Evolutionary conservation across 2,888 invertebrate species (phyloP).

Genomic region (Shargacucullia verbasci): DNA sequence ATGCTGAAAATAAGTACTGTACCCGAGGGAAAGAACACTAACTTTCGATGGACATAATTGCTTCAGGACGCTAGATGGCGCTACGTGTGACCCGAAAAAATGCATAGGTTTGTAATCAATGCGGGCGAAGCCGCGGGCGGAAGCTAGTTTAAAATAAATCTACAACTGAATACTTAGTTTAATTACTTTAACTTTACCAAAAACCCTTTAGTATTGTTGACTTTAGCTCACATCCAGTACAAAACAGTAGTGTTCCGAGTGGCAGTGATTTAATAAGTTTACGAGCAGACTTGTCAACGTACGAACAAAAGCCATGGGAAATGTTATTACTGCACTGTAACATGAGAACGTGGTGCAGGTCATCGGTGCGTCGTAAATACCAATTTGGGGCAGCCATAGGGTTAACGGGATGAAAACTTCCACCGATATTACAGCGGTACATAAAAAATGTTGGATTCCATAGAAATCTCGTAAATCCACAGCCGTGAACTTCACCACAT

Average conservation of each 20-base stretch:
- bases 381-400: slow-evolving; percentile 63
- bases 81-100: no score
- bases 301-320: slow-evolving; percentile 68
- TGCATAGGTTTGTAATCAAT: no score
- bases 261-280: slow-evolving; percentile 67
- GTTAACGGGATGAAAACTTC: slow-evolving; percentile 34
- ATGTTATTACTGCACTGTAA: slow-evolving; percentile 65
- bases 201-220: slow-evolving; percentile 34
- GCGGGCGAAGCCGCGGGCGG: no score
- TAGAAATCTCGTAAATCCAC: neutral
- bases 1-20: no score
- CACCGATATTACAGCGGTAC: neutral
- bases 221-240: slow-evolving; percentile 21
- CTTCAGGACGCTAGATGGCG: no score
- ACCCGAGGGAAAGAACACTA: no score
- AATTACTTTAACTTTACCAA: no score
- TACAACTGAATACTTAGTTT: no score
- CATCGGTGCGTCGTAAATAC: slow-evolving; percentile 72
- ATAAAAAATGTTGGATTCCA: neutral
- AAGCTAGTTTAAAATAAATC: no score
- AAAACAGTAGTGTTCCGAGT: slow-evolving; percentile 42
- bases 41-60: no score
- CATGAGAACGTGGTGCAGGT: slow-evolving; percentile 61
- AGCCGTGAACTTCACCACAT: slow-evolving; percentile 1
- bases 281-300: slow-evolving; percentile 70